A percentile compares a stretch with the other conserved stretches of the same genome.
phyloP scores from a whole-genome alignment of 2,888 invertebrate genomes.

The Trilocha varians region DNA sequence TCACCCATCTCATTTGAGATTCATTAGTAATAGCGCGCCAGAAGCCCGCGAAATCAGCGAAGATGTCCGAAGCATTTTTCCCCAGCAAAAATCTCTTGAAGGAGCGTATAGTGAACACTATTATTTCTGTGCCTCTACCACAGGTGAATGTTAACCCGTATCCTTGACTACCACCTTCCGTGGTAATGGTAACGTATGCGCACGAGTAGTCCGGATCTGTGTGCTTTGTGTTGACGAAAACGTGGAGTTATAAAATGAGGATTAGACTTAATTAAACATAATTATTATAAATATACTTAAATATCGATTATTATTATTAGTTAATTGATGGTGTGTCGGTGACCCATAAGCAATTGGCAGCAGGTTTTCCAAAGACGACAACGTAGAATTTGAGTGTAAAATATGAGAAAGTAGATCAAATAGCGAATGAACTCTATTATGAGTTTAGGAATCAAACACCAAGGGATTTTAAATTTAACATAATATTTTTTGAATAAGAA shows the following conservation, averaged over 20 bases:
- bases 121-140: constrained; percentile 91
- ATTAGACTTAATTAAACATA: too few species aligned
- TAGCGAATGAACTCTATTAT: too few species aligned
- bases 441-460: too few species aligned
- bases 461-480: too few species aligned
- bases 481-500: too few species aligned
- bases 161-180: constrained; percentile 77
- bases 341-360: too few species aligned
- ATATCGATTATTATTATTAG: too few species aligned
- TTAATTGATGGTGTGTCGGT: too few species aligned
- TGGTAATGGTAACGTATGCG: constrained; percentile 88
- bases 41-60: constrained; percentile 81
- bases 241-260: neutral
- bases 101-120: constrained; percentile 82
- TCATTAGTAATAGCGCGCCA: constrained; percentile 90
- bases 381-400: too few species aligned
- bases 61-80: constrained; percentile 79
- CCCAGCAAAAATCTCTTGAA: constrained; percentile 81
- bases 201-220: constrained; percentile 93
- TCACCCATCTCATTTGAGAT: constrained; percentile 93
- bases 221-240: constrained; percentile 79
- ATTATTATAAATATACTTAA: too few species aligned
- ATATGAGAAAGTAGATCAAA: too few species aligned
- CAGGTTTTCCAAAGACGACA: too few species aligned
- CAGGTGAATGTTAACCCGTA: constrained; percentile 91